phyloP scores from a whole-genome alignment of 2,113 vertebrate genomes.

The Pomatorhinus ruficollis region DNA sequence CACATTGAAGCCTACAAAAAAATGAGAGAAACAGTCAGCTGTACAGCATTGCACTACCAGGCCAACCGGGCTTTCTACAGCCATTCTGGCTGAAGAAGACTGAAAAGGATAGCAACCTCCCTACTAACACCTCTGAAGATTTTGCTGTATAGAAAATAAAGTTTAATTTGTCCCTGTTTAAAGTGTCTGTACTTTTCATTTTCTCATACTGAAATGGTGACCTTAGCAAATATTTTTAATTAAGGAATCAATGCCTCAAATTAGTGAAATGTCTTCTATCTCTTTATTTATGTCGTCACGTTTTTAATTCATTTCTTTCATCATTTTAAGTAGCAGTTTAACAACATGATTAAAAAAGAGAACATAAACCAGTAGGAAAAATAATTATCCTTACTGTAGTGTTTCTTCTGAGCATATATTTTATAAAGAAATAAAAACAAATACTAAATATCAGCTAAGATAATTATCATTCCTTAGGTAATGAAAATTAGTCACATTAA shows the following conservation, averaged over 20 bases:
- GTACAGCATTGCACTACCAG: neutral
- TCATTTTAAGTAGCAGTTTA: neutral
- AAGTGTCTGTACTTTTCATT: neutral
- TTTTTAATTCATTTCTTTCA: fast-evolving
- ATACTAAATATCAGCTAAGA: neutral
- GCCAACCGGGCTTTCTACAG: neutral
- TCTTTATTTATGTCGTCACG: neutral
- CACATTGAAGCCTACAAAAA: slow-evolving; percentile 91
- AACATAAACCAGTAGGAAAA: slow-evolving; percentile 32
- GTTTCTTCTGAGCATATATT: neutral
- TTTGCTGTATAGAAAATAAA: neutral
- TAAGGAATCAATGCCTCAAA: neutral
- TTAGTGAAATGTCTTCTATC: neutral
- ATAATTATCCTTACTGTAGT: neutral
- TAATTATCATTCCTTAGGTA: neutral
- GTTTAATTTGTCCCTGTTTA: neutral
- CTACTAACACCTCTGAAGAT: neutral
- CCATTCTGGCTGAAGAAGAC: neutral
- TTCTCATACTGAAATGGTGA: neutral
- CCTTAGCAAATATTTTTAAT: neutral
- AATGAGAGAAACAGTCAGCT: neutral
- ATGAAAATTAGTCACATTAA: neutral
- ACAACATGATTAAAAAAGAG: neutral
- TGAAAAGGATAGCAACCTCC: neutral
- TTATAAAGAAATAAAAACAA: slow-evolving; percentile 51